These are phyloP conservation scores for Gerris lacustris DNA, from an alignment of 2,888 invertebrate species.

Conservation along the genomic window DNA sequence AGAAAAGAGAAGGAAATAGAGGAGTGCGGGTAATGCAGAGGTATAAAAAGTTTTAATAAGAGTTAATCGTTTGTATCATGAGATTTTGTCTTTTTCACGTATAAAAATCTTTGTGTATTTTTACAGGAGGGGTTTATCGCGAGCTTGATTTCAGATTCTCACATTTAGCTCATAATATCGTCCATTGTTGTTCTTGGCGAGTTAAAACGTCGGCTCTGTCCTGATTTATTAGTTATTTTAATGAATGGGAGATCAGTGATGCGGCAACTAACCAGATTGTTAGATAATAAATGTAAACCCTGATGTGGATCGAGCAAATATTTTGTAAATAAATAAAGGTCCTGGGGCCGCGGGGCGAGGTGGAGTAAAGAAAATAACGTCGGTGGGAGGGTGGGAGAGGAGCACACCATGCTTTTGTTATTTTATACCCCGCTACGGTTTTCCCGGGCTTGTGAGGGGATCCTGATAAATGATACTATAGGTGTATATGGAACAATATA, in stretches of 20 bases:
- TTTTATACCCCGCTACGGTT: background rate
- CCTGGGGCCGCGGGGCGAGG: background rate
- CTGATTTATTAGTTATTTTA: conserved; percentile 1
- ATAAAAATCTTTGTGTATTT: too few species aligned
- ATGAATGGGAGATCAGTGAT: background rate
- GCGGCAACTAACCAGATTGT: conserved; percentile 5
- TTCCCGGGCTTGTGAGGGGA: background rate
- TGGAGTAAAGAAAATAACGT: background rate
- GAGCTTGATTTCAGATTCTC: too few species aligned
- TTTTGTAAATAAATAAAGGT: conserved; percentile 1
- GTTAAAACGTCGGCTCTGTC: background rate
- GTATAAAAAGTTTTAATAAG: too few species aligned
- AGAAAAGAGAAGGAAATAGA: too few species aligned
- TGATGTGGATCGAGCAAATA: background rate
- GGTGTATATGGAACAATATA: too few species aligned
- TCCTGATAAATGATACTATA: too few species aligned
- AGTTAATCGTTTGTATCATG: too few species aligned
- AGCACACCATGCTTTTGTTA: background rate
- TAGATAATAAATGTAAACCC: conserved; percentile 2
- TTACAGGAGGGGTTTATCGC: too few species aligned
- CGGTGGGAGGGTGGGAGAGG: background rate
- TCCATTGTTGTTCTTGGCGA: too few species aligned
- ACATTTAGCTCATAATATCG: too few species aligned
- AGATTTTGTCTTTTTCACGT: too few species aligned
- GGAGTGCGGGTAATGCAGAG: too few species aligned